phyloP scores from a whole-genome alignment of 2,797 vertebrate genomes.

The Lemur catta region DNA sequence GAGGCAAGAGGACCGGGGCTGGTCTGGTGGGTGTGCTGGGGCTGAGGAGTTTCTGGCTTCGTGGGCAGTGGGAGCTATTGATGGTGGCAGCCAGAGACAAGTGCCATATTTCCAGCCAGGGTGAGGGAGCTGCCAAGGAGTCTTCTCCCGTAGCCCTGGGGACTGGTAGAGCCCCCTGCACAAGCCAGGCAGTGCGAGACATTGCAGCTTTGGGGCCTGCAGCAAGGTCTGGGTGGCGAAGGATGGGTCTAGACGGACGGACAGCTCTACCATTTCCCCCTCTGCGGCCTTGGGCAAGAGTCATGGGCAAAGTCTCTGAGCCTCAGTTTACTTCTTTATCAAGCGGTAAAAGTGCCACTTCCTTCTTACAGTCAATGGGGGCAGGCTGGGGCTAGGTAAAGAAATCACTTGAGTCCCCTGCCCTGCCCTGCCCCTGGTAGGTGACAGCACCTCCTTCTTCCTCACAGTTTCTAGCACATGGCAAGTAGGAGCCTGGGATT shows the following conservation, averaged over 20 bases:
- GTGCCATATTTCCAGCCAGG: not conserved
- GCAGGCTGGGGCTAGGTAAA: not conserved
- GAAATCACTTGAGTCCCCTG: not conserved
- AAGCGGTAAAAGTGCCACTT: not conserved
- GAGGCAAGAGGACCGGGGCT: not conserved
- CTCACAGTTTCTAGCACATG: not conserved
- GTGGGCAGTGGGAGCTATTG: not conserved
- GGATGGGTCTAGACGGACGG: not conserved
- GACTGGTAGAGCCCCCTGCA: not conserved
- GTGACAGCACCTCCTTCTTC: not conserved
- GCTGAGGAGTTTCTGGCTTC: not conserved
- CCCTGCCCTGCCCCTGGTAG: not conserved
- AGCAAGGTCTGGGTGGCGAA: not conserved
- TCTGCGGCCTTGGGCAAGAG: not conserved
- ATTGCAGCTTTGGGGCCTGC: not conserved
- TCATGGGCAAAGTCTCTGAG: not conserved
- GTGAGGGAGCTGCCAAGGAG: not conserved
- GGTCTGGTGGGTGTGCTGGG: not conserved
- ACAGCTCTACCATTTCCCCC: not conserved
- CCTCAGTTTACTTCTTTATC: not conserved
- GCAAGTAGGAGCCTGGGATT: not conserved
- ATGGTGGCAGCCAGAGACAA: not conserved
- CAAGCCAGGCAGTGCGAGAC: not conserved
- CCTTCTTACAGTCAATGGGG: not conserved
- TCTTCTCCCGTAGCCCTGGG: not conserved